These are phyloP conservation scores for Paelopatides confundens DNA, from an alignment of 53 echinoderm and acorn worm species.

Conservation along the genomic window DNA sequence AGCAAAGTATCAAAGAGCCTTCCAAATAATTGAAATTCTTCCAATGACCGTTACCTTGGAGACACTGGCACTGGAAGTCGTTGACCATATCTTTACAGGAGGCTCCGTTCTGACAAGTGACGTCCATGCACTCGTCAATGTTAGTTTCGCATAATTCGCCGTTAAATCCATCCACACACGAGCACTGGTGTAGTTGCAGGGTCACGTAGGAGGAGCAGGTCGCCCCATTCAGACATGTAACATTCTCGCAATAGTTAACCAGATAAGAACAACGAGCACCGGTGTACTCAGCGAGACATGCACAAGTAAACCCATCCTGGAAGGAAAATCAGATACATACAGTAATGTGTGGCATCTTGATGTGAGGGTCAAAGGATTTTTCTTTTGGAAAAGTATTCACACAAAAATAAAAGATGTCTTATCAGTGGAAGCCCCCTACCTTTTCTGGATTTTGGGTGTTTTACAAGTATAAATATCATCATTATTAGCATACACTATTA, in stretches of 20 bases:
- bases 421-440: too few relatives aligned
- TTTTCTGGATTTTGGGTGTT: too few relatives aligned
- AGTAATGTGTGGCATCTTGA: too few relatives aligned
- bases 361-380: too few relatives aligned
- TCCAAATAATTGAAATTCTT: too few relatives aligned
- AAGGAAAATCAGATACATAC: too few relatives aligned
- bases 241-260: conserved; percentile 82
- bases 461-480: too few relatives aligned
- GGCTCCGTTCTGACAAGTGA: conserved; percentile 66
- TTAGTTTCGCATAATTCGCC: conserved; percentile 78
- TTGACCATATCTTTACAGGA: conserved; percentile 67
- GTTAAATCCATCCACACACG: conserved; percentile 64
- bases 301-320: conserved; percentile 65
- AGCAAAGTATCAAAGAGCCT: too few relatives aligned
- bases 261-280: conserved; percentile 75
- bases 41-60: conserved; percentile 46
- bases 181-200: conserved; percentile 55
- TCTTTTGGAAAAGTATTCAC: too few relatives aligned
- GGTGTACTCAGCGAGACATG: conserved; percentile 69
- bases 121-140: conserved; percentile 70
- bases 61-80: conserved; percentile 51
- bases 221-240: conserved; percentile 83
- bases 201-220: conserved; percentile 65
- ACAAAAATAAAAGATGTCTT: too few relatives aligned
- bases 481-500: too few relatives aligned